Conservation (phyloP, 2,888 invertebrate genomes). For the Eulithis prunata region DNA sequence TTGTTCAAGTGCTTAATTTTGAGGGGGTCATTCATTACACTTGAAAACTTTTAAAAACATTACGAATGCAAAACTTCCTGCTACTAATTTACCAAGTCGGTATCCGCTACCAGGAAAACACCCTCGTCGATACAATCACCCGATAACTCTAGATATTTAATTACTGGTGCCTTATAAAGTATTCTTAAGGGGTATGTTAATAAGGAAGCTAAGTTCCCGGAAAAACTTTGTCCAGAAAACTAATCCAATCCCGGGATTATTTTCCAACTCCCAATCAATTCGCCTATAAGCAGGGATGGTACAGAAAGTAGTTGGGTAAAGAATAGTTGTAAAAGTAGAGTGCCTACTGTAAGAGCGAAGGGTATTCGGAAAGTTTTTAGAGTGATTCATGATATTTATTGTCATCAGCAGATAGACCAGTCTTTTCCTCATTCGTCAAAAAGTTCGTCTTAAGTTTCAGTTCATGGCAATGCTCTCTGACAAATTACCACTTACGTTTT, state of each 20-base stretch:
- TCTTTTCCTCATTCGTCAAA: too few species aligned
- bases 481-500: too few species aligned
- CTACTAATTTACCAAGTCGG: constrained; percentile 20
- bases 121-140: constrained; percentile 40
- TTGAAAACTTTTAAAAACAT: neutral
- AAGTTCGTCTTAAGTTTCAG: too few species aligned
- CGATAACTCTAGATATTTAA: constrained; percentile 57
- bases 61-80: constrained; percentile 10
- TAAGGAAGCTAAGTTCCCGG: constrained; percentile 58
- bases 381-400: constrained; percentile 8
- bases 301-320: constrained; percentile 27
- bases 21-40: neutral
- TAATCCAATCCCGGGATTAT: constrained; percentile 74
- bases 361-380: constrained; percentile 9
- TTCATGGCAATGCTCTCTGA: too few species aligned
- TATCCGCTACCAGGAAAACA: constrained; percentile 35
- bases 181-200: constrained; percentile 64
- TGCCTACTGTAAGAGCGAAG: constrained; percentile 1
- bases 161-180: constrained; percentile 60
- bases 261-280: constrained; percentile 76
- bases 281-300: constrained; percentile 66
- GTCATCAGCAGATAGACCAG: neutral
- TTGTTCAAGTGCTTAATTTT: neutral
- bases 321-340: constrained; percentile 28
- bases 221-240: constrained; percentile 68